Conservation (phyloP, 2,797 vertebrate genomes). For the Melopsittacus undulatus region DNA sequence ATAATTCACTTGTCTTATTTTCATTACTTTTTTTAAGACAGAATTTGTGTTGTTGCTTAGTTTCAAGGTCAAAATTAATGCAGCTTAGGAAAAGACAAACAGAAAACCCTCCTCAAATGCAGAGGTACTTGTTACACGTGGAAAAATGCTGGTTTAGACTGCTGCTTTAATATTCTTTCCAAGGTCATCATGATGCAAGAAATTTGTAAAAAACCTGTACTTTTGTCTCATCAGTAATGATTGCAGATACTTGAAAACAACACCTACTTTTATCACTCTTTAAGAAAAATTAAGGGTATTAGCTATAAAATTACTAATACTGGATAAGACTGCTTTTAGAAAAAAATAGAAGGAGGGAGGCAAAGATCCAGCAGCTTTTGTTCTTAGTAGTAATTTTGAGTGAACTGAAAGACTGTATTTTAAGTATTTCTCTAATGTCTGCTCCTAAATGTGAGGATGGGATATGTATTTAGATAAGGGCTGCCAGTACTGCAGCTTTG, state of each 20-base stretch:
- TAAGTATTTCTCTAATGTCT: background rate
- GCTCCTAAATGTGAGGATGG: background rate
- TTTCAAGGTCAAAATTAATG: slow-evolving; percentile 14
- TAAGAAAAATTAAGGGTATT: background rate
- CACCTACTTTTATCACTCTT: background rate
- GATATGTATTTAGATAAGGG: background rate
- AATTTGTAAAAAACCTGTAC: background rate
- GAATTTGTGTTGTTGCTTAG: background rate
- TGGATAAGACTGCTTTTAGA: background rate
- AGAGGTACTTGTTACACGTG: background rate
- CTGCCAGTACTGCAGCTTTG: background rate
- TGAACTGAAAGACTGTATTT: background rate
- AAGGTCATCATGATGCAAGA: background rate
- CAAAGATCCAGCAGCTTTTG: background rate
- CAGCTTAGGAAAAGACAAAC: background rate
- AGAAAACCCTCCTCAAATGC: background rate
- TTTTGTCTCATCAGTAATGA: background rate
- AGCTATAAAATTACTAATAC: background rate
- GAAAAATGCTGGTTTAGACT: background rate
- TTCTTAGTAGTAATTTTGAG: background rate
- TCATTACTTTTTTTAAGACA: background rate
- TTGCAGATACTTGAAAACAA: background rate
- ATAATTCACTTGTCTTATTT: background rate
- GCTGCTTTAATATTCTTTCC: background rate
- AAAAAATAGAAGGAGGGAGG: background rate